Evolutionary conservation across 2,888 invertebrate species (phyloP), one percentile per base, ranked within the genome.

Genomic region (Ischnura elegans): DNA sequence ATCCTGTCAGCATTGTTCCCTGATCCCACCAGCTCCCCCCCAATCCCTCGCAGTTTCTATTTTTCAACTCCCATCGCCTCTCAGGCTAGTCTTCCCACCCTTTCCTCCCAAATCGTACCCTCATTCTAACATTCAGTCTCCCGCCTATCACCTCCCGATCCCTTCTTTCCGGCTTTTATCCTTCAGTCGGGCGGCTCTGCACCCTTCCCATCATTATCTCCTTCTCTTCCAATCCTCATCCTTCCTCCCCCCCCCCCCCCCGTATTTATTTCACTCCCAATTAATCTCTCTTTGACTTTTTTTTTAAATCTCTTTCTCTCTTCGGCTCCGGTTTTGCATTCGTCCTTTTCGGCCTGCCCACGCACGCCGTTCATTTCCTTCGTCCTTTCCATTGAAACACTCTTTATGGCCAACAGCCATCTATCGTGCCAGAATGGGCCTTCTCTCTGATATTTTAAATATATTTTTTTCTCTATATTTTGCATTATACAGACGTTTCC

Each of bases 1-100:
- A 76, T 76, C 76, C 76, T 76, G 76, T 76, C 76, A 76, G 76
- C 76, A 76, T 86, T 46, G 86, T 86, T 86, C n/a, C 86, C 86
- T 86, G 25, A 42, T 36, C 55, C 55, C n/a, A 87, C 43, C 76
- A 13, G 76, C 25, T 36, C 21, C 46, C 86, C 46, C 86, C 86
- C n/a, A n/a, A n/a, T 86, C 42, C 25, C 46, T 16, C 61, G 90
- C n/a, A 36, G 61, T 90, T 61, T 90, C 61, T 90, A 42, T 76
- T 66, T 66, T 66, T 90, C 66, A 90, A 61, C 61, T 5, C 13
- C 42, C 90, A 61, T 55, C 36, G 61, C 90, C 66, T 45, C 86
- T 45, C 86, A 43, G 43, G 43, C 45, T 45, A 86, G 10, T 0
- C 61, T 36, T 13, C 76, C 36, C n/a, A 0, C 86, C 86, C 46